Percentiles rank a stretch among this genome's conserved stretches.
Conservation (phyloP, 2,888 invertebrate species). For the Amphipyra berbera region DNA sequence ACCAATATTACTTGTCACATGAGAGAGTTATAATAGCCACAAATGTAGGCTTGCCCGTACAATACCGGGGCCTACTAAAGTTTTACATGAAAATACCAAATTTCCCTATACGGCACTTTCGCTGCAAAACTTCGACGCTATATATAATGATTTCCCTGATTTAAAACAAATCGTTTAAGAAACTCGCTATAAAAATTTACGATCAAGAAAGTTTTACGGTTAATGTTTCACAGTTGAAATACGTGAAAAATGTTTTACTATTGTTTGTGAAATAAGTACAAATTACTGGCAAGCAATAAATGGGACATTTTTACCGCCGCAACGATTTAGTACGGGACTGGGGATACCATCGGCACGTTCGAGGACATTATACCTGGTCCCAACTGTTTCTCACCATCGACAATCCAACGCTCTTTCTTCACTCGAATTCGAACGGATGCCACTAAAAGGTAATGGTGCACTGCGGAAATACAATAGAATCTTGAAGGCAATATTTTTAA, state of each 20-base stretch:
- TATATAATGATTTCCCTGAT: conserved; percentile 29
- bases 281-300: conserved; percentile 63
- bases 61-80: conserved; percentile 63
- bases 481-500: conserved; percentile 52
- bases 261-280: conserved; percentile 62
- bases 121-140: conserved; percentile 21
- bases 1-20: conserved; percentile 72
- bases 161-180: conserved; percentile 39
- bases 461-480: conserved; percentile 46
- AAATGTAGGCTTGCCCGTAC: conserved; percentile 59
- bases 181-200: conserved; percentile 48
- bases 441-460: conserved; percentile 69
- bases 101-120: conserved; percentile 56
- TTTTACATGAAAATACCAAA: conserved; percentile 64
- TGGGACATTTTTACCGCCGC: conserved; percentile 57
- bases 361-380: conserved; percentile 71
- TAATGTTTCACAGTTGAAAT: conserved; percentile 51
- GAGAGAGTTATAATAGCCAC: conserved; percentile 66
- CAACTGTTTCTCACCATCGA: conserved; percentile 68
- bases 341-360: conserved; percentile 72
- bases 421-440: conserved; percentile 55
- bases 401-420: conserved; percentile 57
- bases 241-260: conserved; percentile 57
- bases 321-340: conserved; percentile 55
- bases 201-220: conserved; percentile 42